Base-by-base conservation (phyloP, 2,888 invertebrate genomes). In the Pandemis cinnamomeana region DNA sequence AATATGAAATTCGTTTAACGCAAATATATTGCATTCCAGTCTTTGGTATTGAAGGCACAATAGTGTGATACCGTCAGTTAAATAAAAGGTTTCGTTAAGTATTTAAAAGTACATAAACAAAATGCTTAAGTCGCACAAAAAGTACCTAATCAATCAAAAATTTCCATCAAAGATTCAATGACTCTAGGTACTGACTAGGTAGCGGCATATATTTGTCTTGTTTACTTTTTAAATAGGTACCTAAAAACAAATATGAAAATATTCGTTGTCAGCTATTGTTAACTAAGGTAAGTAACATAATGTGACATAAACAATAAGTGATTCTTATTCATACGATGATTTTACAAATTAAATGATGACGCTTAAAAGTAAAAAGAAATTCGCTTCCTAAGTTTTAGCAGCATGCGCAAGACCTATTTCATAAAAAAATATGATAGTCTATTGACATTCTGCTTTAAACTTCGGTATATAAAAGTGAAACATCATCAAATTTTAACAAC, bases 11-110 rank as follows among this genome's bases (percentile, higher is more conserved):
- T 76, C 74, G 67, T 71, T 76, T 72, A 77, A 77, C 75, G 75
- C 77, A 78, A 36, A 76, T 72, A 36, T 77, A 62, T 79, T 81
- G 78, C 79, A 80, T 80, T 83, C 82, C 84, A 84, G 83, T 87
- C 86, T 86, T 87, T 86, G 85, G 85, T 81, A 83, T 81, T 80
- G 77, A 80, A 80, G 80, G 80, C 80, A 81, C 80, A 80, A 73
- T 67, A 67, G 20, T 70, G 72, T 64, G 75, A 76, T 75, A 73
- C 67, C 69, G 13, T 58, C 71, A 61, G 51, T 70, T 62, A 60
- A 53, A 58, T 27, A 27, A 58, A 27, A 11, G 8, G 55, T 55
- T 20, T 55, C 11, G 20, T 10, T 27, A 27, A 55, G 58, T 58
- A 58, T 58, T 58, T 13, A 13, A 55, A 58, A 58, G 58, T 27